Evolutionary conservation across 2,797 vertebrate genomes (phyloP).

Genomic region (Scolopax rusticola): DNA sequence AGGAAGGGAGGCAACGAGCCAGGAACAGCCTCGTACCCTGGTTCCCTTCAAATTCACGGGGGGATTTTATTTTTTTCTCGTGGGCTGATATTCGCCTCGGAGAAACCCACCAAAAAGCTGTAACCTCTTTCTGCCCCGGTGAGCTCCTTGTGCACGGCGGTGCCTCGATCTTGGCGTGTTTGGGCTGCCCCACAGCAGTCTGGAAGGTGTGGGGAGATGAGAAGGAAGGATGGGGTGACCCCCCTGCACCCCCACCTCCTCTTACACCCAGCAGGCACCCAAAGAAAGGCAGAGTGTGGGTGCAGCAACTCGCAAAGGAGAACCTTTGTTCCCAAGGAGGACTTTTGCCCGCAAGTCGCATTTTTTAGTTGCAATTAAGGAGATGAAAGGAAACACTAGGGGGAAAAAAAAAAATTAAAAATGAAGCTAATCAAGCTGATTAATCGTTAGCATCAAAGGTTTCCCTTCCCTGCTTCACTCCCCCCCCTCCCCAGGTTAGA

Average conservation of each 20-base stretch:
- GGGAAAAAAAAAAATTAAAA: not conserved
- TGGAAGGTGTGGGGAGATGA: not conserved
- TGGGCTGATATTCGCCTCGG: rapidly evolving
- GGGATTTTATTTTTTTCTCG: not conserved
- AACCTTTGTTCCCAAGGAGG: not conserved
- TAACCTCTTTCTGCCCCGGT: rapidly evolving
- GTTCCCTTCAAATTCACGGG: rapidly evolving
- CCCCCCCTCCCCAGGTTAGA: not conserved
- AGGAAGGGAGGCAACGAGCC: not conserved
- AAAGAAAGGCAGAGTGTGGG: not conserved
- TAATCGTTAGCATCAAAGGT: not conserved
- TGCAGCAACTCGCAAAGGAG: not conserved
- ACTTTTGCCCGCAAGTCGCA: not conserved
- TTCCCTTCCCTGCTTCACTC: not conserved
- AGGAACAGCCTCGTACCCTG: rapidly evolving
- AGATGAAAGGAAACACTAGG: not conserved
- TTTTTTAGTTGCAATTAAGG: not conserved
- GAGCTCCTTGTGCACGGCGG: not conserved
- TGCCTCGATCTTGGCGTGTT: not conserved
- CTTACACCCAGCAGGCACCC: not conserved
- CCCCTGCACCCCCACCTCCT: not conserved
- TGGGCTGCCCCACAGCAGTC: not conserved
- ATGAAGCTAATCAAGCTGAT: not conserved
- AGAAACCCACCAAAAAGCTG: not conserved
- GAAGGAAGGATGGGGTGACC: not conserved